phyloP scores from a whole-genome alignment of 2,797 vertebrate genomes.

The Phoebastria nigripes region DNA sequence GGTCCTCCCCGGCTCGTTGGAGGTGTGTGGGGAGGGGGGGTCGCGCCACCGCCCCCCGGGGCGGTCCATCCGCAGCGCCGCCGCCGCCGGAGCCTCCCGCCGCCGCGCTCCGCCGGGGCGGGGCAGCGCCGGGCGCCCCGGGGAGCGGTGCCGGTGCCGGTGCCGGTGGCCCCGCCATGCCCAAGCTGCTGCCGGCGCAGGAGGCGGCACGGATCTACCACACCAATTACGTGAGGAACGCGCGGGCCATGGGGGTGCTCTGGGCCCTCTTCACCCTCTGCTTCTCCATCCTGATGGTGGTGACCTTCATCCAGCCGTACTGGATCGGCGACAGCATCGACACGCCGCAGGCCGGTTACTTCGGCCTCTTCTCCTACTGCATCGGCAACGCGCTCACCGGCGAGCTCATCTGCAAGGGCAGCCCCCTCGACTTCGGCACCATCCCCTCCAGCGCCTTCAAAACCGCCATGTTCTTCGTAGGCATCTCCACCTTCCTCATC shows the following conservation, averaged over 20 bases:
- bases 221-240: conserved; percentile 94
- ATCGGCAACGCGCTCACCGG: conserved; percentile 93
- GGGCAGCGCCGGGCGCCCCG: background rate
- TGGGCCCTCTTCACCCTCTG: conserved; percentile 96
- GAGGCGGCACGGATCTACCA: conserved; percentile 97
- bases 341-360: conserved; percentile 94
- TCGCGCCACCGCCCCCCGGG: background rate
- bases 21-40: background rate
- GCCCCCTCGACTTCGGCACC: conserved; percentile 86
- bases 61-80: background rate
- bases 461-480: conserved; percentile 95
- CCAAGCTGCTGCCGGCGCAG: conserved; percentile 87
- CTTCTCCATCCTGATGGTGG: conserved; percentile 89
- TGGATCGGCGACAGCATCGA: conserved; percentile 96
- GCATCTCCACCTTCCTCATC: conserved; percentile 89
- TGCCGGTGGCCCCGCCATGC: conserved; percentile 62
- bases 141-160: background rate
- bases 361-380: conserved; percentile 95
- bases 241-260: conserved; percentile 91
- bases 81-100: background rate
- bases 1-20: background rate
- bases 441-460: conserved; percentile 95
- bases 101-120: background rate
- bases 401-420: conserved; percentile 92
- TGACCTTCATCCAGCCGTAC: conserved; percentile 95